A percentile compares a stretch with the other conserved stretches of the same genome.
These are phyloP conservation scores for Drosophila longiperda DNA, from an alignment of 2,888 invertebrate species.

Conservation along the genomic window DNA sequence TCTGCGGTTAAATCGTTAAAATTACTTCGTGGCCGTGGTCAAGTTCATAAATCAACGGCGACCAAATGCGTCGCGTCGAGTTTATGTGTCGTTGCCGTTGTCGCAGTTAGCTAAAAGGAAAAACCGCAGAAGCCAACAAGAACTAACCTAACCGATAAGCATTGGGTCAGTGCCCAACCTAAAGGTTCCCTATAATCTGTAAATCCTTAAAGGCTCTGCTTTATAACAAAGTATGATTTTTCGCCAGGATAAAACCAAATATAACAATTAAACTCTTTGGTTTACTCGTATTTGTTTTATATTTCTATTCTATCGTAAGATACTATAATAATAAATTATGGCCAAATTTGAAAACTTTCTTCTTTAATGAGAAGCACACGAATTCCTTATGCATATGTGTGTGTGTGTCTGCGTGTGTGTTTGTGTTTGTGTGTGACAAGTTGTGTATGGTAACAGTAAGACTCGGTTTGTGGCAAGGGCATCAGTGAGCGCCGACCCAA, in stretches of 20 bases:
- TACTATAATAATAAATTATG: neutral
- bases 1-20: conserved; percentile 80
- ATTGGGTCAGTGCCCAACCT: neutral
- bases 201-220: neutral
- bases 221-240: neutral
- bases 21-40: conserved; percentile 76
- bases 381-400: neutral
- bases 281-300: neutral
- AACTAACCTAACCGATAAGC: conserved; percentile 35
- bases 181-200: conserved; percentile 37
- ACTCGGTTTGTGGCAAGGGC: conserved; percentile 35
- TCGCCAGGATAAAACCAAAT: neutral
- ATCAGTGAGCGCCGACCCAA: conserved; percentile 66
- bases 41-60: conserved; percentile 80
- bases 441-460: conserved; percentile 1
- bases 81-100: conserved; percentile 25
- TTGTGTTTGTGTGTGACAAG: neutral
- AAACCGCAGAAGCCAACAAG: conserved; percentile 54
- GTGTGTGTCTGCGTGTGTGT: neutral
- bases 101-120: conserved; percentile 65
- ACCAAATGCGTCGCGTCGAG: conserved; percentile 44
- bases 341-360: neutral
- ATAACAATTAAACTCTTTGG: neutral
- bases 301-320: neutral
- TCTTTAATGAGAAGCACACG: neutral